Conservation (phyloP, 2,888 invertebrate species). For the Odontocerum albicorne region DNA sequence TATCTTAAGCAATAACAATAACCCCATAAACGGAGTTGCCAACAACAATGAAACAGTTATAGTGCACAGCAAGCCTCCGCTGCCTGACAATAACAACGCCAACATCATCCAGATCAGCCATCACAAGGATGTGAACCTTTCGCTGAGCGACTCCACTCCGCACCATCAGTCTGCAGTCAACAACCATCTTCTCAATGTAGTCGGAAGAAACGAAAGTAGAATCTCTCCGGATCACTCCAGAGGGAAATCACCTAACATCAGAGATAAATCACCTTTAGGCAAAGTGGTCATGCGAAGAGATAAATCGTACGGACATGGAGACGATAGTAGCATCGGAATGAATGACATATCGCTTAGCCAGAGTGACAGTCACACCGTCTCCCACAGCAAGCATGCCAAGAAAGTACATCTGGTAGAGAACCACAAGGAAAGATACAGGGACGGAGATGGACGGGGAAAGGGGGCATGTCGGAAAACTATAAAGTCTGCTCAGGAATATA, state of each 20-base stretch:
- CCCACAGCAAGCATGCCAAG: slow-evolving; percentile 29
- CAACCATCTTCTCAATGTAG: slow-evolving; percentile 25
- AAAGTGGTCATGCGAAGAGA: slow-evolving; percentile 39
- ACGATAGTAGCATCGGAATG: slow-evolving; percentile 39
- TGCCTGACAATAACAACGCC: slow-evolving; percentile 49
- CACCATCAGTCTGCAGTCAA: slow-evolving; percentile 23
- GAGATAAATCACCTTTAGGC: slow-evolving; percentile 50
- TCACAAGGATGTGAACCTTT: slow-evolving; percentile 39
- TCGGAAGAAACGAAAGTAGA: slow-evolving; percentile 13
- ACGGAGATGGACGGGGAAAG: slow-evolving; percentile 3
- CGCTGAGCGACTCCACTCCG: slow-evolving; percentile 27
- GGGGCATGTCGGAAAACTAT: slow-evolving; percentile 14
- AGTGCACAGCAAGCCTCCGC: slow-evolving; percentile 46
- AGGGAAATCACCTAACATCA: slow-evolving; percentile 27
- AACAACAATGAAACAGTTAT: slow-evolving; percentile 50
- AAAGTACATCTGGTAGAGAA: slow-evolving; percentile 36
- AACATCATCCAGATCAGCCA: slow-evolving; percentile 46
- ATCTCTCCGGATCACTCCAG: slow-evolving; percentile 29
- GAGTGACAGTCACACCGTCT: slow-evolving; percentile 36
- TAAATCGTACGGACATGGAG: slow-evolving; percentile 47
- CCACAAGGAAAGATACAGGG: slow-evolving; percentile 39
- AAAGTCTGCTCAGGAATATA: slow-evolving; percentile 21
- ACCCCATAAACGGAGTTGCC: slow-evolving; percentile 47
- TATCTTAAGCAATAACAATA: slow-evolving; percentile 38
- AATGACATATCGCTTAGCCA: slow-evolving; percentile 36